Evolutionary conservation across 2,113 vertebrate species (phyloP).

Genomic region (Python bivittatus): DNA sequence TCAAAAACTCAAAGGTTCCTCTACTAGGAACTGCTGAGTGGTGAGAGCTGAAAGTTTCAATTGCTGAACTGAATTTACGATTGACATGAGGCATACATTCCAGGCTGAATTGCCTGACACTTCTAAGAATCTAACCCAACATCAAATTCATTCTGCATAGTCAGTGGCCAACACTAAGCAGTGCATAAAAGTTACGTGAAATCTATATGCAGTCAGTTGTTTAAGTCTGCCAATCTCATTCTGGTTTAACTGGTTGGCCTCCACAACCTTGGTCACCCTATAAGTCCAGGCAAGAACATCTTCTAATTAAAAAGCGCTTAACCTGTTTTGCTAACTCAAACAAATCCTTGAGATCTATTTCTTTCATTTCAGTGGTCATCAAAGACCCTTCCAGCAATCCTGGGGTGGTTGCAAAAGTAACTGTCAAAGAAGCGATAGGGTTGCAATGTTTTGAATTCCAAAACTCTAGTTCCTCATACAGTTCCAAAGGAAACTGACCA

Average conservation of each 20-base stretch:
- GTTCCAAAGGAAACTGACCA: no score
- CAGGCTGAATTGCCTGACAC: not conserved
- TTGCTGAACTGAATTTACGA: no score
- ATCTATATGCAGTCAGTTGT: not conserved
- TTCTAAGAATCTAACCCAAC: not conserved
- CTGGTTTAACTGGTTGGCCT: not conserved
- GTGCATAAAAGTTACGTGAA: not conserved
- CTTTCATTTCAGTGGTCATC: no score
- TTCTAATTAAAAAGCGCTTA: no score
- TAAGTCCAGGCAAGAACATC: not conserved
- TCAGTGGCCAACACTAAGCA: not conserved
- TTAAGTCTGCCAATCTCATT: not conserved
- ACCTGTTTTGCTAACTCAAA: no score
- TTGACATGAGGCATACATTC: no score
- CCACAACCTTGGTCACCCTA: not conserved
- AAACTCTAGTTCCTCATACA: no score
- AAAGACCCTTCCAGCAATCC: no score
- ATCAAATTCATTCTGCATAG: not conserved
- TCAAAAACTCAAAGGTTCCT: not conserved
- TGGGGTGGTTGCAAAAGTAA: no score
- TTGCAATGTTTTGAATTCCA: no score
- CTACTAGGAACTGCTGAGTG: not conserved
- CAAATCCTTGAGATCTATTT: no score
- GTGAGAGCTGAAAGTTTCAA: not conserved
- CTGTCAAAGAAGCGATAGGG: no score